Conservation (phyloP, 1,140 invertebrate genomes). For the Sitodiplosis mosellana region DNA sequence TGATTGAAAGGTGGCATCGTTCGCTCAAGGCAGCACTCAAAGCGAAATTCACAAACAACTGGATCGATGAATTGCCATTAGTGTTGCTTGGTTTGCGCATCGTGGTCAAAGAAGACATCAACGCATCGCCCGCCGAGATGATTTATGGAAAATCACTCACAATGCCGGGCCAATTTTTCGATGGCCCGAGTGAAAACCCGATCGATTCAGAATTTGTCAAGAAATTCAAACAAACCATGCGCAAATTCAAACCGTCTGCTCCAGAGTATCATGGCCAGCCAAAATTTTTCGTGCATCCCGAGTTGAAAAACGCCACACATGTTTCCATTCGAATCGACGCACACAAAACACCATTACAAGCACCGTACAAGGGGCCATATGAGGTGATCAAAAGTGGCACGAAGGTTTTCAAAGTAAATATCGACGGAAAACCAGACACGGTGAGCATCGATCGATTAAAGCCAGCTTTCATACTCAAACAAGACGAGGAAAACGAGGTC, state of each 20-base stretch:
- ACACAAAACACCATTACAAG: constrained; percentile 8
- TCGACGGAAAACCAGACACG: constrained; percentile 5
- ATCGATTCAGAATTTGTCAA: too few relatives aligned
- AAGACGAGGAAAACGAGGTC: not conserved
- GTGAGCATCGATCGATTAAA: constrained; percentile 8
- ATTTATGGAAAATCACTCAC: constrained; percentile 18
- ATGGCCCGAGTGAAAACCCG: too few relatives aligned
- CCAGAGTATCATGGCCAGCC: not conserved
- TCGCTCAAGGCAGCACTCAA: constrained; percentile 15
- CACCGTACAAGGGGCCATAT: constrained; percentile 15
- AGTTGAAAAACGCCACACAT: constrained; percentile 9
- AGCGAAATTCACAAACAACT: constrained; percentile 9
- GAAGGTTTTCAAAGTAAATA: constrained; percentile 9
- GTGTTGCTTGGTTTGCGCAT: constrained; percentile 18
- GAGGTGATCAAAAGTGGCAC: constrained; percentile 9
- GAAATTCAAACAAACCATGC: too few relatives aligned
- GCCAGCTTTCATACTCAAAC: constrained; percentile 2
- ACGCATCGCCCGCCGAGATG: constrained; percentile 15
- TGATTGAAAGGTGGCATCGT: constrained; percentile 18
- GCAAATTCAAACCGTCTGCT: too few relatives aligned
- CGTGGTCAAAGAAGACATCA: constrained; percentile 13
- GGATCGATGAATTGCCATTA: constrained; percentile 14
- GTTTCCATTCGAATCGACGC: constrained; percentile 14
- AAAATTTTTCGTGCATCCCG: constrained; percentile 6
- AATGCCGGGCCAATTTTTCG: constrained; percentile 20